Base-by-base conservation (phyloP, 2,113 vertebrate genomes). In the Sardina pilchardus region DNA sequence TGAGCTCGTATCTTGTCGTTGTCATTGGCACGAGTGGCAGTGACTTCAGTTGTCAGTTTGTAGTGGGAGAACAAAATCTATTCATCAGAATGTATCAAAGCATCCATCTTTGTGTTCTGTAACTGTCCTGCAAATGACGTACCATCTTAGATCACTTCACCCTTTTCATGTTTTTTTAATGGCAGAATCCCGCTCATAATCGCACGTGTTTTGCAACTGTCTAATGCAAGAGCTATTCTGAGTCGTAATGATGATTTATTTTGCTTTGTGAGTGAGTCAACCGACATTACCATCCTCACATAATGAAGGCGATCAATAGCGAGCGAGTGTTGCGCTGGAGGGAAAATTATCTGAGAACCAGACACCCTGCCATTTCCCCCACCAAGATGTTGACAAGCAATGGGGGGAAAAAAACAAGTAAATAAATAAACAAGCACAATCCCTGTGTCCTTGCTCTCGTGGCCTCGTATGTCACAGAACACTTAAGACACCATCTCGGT, bases 211-310 rank as follows among this genome's bases (percentile, higher is more conserved):
- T 39, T 78, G 34, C 14, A 17, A 39, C 30, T 1, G 14, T 36
- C 71, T 78, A 78, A 78, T 78, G 36, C 12, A 17, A 78, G 71
- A 3, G 10, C 26, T 17, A 34, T 36, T 78, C 71, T 78, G 26
- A 78, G 71, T 78, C 71, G 39, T 78, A 17, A 34, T 12, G 71
- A 78, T 78, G 71, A 78, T 78, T 36, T 78, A 78, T 78, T 36
- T 78, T 12, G 10, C 71, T 39, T 78, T 78, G 30, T 78, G 71
- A 36, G 71, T 36, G 71, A 78, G 71, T 14, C 30, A 36, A 36
- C 2, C 3, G 17, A 78, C 71, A 78, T 36, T 16, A 78, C 30
- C 71, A 14, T 36, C 71, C 26, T 3, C 34, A 78, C 71, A 78
- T 78, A 78, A 78, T 78, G 71, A 78, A 78, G 34, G 14, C 26